Conservation (phyloP, 2,888 invertebrate genomes). For the Acronicta leporina region DNA sequence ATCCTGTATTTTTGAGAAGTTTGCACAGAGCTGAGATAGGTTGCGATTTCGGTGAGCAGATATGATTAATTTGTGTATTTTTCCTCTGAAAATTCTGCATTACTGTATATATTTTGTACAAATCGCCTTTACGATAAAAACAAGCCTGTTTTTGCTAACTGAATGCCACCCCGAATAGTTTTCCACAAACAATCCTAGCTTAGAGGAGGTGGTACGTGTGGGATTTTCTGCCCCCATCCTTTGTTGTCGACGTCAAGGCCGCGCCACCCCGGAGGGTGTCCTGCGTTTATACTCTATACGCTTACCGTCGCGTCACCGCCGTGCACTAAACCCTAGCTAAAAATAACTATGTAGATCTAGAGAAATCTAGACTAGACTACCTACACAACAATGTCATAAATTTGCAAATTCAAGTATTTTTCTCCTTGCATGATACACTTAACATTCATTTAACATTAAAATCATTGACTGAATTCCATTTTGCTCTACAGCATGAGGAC, state of each 20-base stretch:
- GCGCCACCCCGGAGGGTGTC: constrained; percentile 49
- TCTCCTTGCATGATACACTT: constrained; percentile 2
- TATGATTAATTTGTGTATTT: no score
- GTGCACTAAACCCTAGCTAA: constrained; percentile 48
- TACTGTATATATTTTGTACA: not conserved
- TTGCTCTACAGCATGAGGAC: constrained; percentile 12
- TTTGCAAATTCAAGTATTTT: constrained; percentile 1
- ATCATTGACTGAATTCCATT: constrained; percentile 17
- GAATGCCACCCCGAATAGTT: constrained; percentile 19
- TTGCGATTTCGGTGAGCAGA: no score
- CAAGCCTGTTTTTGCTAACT: constrained; percentile 32
- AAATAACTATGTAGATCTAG: constrained; percentile 43
- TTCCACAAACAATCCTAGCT: constrained; percentile 42
- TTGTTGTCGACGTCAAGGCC: constrained; percentile 74
- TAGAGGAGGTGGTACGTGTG: constrained; percentile 56
- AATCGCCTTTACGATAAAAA: constrained; percentile 20
- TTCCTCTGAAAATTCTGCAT: no score
- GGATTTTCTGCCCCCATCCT: constrained; percentile 62
- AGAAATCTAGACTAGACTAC: not conserved
- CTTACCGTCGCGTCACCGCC: constrained; percentile 39
- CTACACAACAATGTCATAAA: constrained; percentile 2
- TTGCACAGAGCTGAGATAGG: no score
- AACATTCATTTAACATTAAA: not conserved
- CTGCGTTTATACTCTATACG: constrained; percentile 56
- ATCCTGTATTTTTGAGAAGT: constrained; percentile 19